Percentiles rank a stretch among this genome's conserved stretches.
phyloP scores from a whole-genome alignment of 92 coral and sea anemone genomes.

The Porites lobata region DNA sequence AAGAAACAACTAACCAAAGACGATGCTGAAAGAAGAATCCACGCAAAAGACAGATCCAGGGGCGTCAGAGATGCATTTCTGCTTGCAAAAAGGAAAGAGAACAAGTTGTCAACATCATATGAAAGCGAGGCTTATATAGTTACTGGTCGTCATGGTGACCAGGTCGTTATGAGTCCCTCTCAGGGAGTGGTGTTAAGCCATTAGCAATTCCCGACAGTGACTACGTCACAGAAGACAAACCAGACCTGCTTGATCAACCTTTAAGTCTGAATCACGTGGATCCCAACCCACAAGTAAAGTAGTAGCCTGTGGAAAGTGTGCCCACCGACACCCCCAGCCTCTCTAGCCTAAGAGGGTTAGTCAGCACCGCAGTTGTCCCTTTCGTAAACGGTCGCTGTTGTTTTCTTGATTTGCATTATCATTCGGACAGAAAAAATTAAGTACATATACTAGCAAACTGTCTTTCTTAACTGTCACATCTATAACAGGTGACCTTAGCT shows the following conservation, averaged over 20 bases:
- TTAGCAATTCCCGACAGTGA: neutral
- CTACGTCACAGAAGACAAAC: neutral
- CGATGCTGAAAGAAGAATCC: slow-evolving; percentile 51
- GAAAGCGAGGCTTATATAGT: slow-evolving; percentile 65
- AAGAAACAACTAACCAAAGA: slow-evolving; percentile 51
- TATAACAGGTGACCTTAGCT: too few species aligned
- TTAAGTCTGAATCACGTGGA: neutral
- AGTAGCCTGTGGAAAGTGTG: neutral
- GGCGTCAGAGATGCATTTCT: slow-evolving; percentile 48
- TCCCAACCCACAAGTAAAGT: neutral
- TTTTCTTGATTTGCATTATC: too few species aligned
- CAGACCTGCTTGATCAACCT: neutral
- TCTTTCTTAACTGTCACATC: too few species aligned
- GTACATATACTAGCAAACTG: too few species aligned
- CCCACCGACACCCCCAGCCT: neutral
- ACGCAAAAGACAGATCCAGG: slow-evolving; percentile 42
- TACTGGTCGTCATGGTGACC: slow-evolving; percentile 59
- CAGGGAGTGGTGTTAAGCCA: slow-evolving; percentile 57
- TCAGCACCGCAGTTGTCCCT: too few species aligned
- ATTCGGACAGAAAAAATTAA: too few species aligned
- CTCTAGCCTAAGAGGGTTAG: too few species aligned
- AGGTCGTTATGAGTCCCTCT: slow-evolving; percentile 50
- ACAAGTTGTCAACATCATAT: slow-evolving; percentile 64
- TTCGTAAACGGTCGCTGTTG: too few species aligned
- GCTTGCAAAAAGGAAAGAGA: slow-evolving; percentile 52